Conservation (phyloP, 2,113 vertebrate species). For the Melanotaenia duboulayi region DNA sequence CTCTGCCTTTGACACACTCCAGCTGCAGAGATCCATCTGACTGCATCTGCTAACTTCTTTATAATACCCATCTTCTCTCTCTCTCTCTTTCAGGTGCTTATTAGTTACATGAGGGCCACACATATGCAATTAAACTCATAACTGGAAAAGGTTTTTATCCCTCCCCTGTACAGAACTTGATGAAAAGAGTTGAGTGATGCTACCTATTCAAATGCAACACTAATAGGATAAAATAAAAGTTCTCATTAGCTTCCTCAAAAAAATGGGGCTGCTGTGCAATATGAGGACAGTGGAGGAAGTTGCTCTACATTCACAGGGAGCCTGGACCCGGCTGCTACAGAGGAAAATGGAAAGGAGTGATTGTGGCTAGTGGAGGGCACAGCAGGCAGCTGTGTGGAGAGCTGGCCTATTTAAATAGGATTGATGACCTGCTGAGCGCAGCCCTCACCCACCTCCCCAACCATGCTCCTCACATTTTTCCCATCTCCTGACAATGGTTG, state of each 20-base stretch:
- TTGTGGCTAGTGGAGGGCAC: slow-evolving; percentile 61
- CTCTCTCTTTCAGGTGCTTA: slow-evolving; percentile 33
- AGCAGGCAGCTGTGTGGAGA: slow-evolving; percentile 54
- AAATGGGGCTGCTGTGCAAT: slow-evolving; percentile 11
- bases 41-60: slow-evolving; percentile 34
- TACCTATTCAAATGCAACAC: not conserved
- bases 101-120: slow-evolving; percentile 32
- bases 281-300: not conserved
- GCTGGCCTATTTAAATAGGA: slow-evolving; percentile 81
- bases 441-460: slow-evolving; percentile 19
- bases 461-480: slow-evolving; percentile 19
- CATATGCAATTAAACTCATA: slow-evolving; percentile 37
- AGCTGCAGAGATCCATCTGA: slow-evolving; percentile 32
- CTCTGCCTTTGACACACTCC: slow-evolving; percentile 31
- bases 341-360: slow-evolving; percentile 58
- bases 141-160: slow-evolving; percentile 10
- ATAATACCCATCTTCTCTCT: slow-evolving; percentile 22
- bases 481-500: not conserved
- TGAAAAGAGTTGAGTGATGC: slow-evolving; percentile 8
- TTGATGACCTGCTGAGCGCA: slow-evolving; percentile 76
- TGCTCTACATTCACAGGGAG: slow-evolving; percentile 40
- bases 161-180: not conserved
- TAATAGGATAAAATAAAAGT: slow-evolving; percentile 18
- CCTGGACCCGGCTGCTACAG: slow-evolving; percentile 22
- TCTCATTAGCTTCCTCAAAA: slow-evolving; percentile 7